A percentile compares a stretch with the other conserved stretches of the same genome.
Evolutionary conservation across 2,888 invertebrate genomes (phyloP).

Genomic region (Megaustenia siamemsis): DNA sequence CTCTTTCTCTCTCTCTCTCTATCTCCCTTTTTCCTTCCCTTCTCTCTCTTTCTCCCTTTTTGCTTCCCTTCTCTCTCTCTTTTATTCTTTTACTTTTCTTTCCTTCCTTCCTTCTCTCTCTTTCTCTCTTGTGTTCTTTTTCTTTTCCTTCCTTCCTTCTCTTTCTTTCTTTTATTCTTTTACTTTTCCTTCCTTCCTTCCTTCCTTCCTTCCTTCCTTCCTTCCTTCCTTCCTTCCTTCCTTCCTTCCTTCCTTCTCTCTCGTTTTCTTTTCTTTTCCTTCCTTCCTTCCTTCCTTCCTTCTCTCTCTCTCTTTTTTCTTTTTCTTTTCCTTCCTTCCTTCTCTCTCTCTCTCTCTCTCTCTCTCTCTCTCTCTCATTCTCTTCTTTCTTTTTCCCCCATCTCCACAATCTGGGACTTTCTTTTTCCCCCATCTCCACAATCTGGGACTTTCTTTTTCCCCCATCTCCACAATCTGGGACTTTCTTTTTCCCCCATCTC

Average conservation of each 20-base stretch:
- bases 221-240: background rate
- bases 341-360: background rate
- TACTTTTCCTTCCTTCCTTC: background rate
- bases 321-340: background rate
- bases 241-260: background rate
- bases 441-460: background rate
- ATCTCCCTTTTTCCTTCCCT: too few species aligned
- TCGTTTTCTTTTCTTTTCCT: too few species aligned
- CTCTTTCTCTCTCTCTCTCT: too few species aligned
- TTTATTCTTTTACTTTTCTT: background rate
- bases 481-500: too few species aligned
- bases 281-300: background rate
- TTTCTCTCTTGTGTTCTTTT: too few species aligned
- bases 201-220: background rate
- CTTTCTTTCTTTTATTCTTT: background rate
- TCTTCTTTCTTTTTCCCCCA: background rate
- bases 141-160: background rate
- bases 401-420: background rate
- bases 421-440: background rate
- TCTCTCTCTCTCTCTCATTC: background rate
- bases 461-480: background rate
- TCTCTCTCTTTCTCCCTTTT: constrained; percentile 11
- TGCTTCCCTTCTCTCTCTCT: background rate
- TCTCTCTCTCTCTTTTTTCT: background rate
- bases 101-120: background rate